Percentiles rank a stretch among this genome's conserved stretches.
phyloP scores from a whole-genome alignment of 2,113 vertebrate species.

The Emydocephalus ijimae region DNA sequence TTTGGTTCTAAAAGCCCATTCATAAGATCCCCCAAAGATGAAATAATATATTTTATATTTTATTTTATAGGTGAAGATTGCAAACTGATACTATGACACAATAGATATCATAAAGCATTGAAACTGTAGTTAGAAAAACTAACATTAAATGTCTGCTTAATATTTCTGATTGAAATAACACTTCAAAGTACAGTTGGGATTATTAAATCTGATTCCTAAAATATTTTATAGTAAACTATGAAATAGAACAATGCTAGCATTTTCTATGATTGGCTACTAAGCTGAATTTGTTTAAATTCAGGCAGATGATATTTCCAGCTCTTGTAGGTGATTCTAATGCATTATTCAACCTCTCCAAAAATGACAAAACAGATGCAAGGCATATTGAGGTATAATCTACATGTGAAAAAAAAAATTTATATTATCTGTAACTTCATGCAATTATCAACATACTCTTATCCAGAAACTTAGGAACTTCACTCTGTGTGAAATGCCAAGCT shows the following conservation, averaged over 20 bases:
- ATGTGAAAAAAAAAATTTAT: slow-evolving; percentile 18
- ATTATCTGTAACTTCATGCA: neutral
- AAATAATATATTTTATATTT: neutral
- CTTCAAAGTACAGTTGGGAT: neutral
- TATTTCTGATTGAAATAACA: neutral
- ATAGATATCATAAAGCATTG: neutral
- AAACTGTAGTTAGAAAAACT: neutral
- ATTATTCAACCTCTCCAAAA: neutral
- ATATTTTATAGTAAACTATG: neutral
- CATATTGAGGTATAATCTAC: slow-evolving; percentile 9
- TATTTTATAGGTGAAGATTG: neutral
- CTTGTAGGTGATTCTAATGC: slow-evolving; percentile 17
- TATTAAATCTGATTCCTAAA: neutral
- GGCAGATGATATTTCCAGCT: slow-evolving; percentile 30
- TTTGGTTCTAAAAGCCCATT: neutral
- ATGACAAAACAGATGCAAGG: slow-evolving; percentile 25
- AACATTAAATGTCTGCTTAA: neutral
- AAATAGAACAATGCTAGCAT: neutral
- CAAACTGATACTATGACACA: neutral
- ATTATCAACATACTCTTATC: neutral
- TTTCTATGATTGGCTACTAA: neutral
- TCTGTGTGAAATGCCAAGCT: slow-evolving; percentile 11
- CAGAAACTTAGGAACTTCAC: neutral
- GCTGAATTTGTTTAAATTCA: slow-evolving; percentile 12
- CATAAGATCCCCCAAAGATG: neutral